These are phyloP conservation scores for Nyctibius bracteatus DNA, from an alignment of 2,113 vertebrate species.

Conservation along the genomic window DNA sequence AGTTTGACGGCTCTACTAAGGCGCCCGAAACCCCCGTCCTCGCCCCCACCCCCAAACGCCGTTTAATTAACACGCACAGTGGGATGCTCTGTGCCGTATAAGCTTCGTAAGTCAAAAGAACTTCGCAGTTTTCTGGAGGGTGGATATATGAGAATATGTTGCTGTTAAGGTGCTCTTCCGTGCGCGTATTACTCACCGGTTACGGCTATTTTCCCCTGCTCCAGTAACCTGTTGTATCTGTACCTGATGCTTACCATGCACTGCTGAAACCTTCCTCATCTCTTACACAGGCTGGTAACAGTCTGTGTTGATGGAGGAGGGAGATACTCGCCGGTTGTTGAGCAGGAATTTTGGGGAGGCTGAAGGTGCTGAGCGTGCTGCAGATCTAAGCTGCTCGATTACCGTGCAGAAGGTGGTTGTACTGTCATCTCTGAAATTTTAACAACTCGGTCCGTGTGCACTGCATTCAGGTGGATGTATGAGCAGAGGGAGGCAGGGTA, in stretches of 20 bases:
- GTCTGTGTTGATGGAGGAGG: neutral
- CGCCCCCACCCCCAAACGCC: neutral
- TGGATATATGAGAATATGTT: neutral
- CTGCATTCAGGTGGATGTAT: neutral
- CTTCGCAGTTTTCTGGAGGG: neutral
- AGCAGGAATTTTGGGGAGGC: neutral
- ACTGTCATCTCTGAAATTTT: neutral
- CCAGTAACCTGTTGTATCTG: slow-evolving; percentile 23
- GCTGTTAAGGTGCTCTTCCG: neutral
- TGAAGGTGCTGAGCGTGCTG: neutral
- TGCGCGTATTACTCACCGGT: neutral
- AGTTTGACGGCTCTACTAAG: neutral
- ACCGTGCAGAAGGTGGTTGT: neutral
- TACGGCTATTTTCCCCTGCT: neutral
- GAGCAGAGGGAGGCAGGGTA: neutral
- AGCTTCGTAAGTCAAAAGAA: neutral
- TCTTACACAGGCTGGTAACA: neutral
- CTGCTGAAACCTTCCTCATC: neutral
- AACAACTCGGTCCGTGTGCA: neutral
- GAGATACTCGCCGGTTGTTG: neutral
- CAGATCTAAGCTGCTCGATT: neutral
- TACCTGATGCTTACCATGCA: neutral
- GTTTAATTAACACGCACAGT: accelerated
- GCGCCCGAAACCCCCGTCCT: neutral
- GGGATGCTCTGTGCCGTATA: neutral